Evolutionary conservation across 1,140 invertebrate species (phyloP), one percentile per base, ranked within the genome.

Genomic region (Zaprionus davidi): DNA sequence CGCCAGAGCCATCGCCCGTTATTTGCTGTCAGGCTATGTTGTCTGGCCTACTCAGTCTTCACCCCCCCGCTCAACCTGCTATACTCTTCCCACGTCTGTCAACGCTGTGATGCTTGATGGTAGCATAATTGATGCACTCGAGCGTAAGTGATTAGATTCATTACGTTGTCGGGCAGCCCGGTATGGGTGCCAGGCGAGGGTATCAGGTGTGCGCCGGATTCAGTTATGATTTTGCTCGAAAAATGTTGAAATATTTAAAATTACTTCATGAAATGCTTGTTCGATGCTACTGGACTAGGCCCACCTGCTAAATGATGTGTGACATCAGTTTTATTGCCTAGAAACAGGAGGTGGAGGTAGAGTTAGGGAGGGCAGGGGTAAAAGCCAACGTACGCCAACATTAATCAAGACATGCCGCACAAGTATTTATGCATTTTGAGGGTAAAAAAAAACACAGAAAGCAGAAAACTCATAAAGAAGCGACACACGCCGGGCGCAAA

Each of bases 81-180:
- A n/a, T 24, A 64, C 58, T 34, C 46, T 74, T 53, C 24, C 20
- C n/a, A 70, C 68, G 79, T 60, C 70, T 73, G 66, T 53, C 58
- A 51, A 28, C 63, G 62, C 49, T 58, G 41, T 85, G 78, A 79
- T 85, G 75, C 77, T 81, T 88, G 91, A 91, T 91, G 81, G 84
- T 74, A 92, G 73, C 78, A 92, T 92, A 92, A 92, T 92, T 92
- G 91, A 92, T 92, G 91, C 87, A 92, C 91, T 92, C 91, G 87
- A 91, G 91, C 91, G 91, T 92, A 92, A 92, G 91, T 92, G 91
- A 92, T 92, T 92, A 92, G 91, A 92, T 92, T 92, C 91, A 92
- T 92, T 92, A 92, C 83, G 84, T 78, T 81, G 84, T 85, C 78
- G 59, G 91, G 84, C 81, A 76, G 83, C 76, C 81, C 78, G 74